Evolutionary conservation across 2,797 vertebrate species (phyloP).

Genomic region (Xenopus petersii): DNA sequence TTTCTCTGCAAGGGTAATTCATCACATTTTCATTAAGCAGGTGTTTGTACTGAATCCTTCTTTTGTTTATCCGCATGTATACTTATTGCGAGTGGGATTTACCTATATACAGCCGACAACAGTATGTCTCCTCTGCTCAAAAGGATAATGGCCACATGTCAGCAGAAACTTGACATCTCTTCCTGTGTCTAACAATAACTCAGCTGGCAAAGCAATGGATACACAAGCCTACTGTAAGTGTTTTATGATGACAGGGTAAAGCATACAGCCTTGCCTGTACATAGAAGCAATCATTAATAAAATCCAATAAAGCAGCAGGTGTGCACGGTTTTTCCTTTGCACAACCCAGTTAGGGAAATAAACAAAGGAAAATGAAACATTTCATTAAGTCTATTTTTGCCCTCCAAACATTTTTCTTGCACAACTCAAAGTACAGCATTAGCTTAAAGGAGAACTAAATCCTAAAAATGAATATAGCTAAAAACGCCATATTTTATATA

Average conservation of each 20-base stretch:
- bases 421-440: no score
- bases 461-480: no score
- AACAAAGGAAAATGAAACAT: no score
- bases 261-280: neutral
- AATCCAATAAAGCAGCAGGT: neutral
- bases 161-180: neutral
- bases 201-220: neutral
- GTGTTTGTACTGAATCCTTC: neutral
- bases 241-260: neutral
- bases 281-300: neutral
- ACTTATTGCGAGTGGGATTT: neutral
- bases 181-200: neutral
- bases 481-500: no score
- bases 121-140: neutral
- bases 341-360: no score
- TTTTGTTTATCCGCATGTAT: neutral
- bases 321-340: neutral
- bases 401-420: no score
- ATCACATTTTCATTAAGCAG: constrained; percentile 11
- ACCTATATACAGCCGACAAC: neutral
- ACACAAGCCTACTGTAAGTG: constrained; percentile 4
- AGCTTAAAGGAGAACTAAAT: no score
- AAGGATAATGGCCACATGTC: neutral
- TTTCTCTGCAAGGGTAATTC: neutral
- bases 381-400: no score